Conservation (phyloP, 2,888 invertebrate genomes). For the Nebria brevicollis region DNA sequence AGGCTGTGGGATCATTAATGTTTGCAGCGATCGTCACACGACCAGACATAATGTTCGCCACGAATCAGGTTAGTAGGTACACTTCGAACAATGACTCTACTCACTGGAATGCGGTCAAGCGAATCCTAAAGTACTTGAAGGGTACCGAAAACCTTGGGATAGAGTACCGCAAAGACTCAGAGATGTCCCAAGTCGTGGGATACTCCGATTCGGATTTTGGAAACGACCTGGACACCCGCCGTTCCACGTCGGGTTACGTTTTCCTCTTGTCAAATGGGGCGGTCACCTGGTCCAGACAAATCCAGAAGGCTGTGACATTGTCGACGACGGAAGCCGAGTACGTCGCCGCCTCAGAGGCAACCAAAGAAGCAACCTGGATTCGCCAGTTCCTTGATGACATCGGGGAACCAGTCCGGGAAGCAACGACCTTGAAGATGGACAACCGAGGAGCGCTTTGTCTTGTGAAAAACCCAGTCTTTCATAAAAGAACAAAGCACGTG, state of each 20-base stretch:
- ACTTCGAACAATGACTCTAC: not conserved
- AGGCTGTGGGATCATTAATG: conserved; percentile 13
- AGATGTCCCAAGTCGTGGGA: conserved; percentile 26
- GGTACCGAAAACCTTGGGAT: not conserved
- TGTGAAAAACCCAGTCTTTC: not conserved
- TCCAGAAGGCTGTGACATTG: conserved; percentile 10
- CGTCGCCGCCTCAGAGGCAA: conserved; percentile 23
- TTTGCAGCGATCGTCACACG: conserved; percentile 6
- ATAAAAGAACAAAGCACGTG: conserved; percentile 26
- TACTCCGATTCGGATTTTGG: conserved; percentile 28
- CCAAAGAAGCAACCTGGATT: conserved; percentile 24
- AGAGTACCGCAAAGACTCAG: not conserved
- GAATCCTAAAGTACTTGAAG: not conserved
- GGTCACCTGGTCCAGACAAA: conserved; percentile 3
- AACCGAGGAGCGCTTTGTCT: conserved; percentile 26
- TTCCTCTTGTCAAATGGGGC: conserved; percentile 11
- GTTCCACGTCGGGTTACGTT: conserved; percentile 16
- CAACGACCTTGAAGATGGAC: conserved; percentile 22
- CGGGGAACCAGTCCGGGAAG: conserved; percentile 11
- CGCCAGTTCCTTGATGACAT: conserved; percentile 21
- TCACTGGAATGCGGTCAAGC: not conserved
- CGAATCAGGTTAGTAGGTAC: not conserved
- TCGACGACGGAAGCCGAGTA: conserved; percentile 24
- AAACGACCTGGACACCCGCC: conserved; percentile 21
- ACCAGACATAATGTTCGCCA: conserved; percentile 14